Evolutionary conservation across 1,140 invertebrate species (phyloP), one percentile per base, ranked within the genome.

Genomic region (Drosophila sucinea): DNA sequence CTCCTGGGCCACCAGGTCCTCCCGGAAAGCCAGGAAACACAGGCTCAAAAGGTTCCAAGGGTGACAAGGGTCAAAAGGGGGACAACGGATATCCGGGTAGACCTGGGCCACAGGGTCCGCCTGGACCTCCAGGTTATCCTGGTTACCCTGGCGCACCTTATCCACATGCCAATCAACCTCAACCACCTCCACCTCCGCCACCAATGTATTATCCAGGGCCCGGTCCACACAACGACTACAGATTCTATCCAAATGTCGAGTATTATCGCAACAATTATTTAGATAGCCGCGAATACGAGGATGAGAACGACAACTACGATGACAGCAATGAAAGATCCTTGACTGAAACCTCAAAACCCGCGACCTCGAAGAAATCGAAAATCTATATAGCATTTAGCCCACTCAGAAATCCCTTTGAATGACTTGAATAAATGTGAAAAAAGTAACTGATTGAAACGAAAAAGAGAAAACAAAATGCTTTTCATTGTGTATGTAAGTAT

Each of bases 51-150:
- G 90, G 82, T 1, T 67, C 73, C 8, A 70, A 75, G 63, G 80
- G 80, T 0, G 51, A 77, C 0, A 73, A 82, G 4, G 79, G 71
- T 3, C 77, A 65, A 8, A 90, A 85, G 58, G 91, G 91, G 7
- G 79, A 67, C 1, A 90, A 83, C 57, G 91, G 91, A 1, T 60
- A 73, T 40, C 60, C 61, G 17, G 83, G 83, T 0, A 35, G 70
- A 5, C 87, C 81, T 1, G 80, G 71, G 29, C n/a, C 60, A 51
- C 76, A 81, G 5, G 80, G 83, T 1, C 81, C 47, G 8, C 87
- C 90, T 47, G 87, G 87, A 6, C 56, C 75, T 0, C 79, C 85
- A n/a, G 91, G 86, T n/a, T 77, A 70, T 29, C 73, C 73, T 0
- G 73, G 73, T 4, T 56, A 60, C 5, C 79, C 81, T n/a, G 83